Evolutionary conservation across 2,888 invertebrate genomes (phyloP).

Genomic region (Drosophila paracracens): DNA sequence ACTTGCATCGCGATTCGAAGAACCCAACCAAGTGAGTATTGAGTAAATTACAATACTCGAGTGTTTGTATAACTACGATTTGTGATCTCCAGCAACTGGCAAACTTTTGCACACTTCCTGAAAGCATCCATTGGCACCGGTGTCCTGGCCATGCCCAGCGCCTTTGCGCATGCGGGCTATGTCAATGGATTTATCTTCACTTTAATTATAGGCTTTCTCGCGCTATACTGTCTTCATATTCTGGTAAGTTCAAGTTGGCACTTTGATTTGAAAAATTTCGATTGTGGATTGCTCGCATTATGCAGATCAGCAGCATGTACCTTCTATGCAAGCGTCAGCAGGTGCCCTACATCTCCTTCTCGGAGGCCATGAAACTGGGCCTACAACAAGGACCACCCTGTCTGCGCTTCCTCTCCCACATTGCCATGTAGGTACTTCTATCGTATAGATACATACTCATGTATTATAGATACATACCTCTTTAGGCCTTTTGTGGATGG

Average conservation of each 20-base stretch:
- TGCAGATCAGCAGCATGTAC: slow-evolving; percentile 82
- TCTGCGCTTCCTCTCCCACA: slow-evolving; percentile 87
- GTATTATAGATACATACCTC: background rate
- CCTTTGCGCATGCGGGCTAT: slow-evolving; percentile 94
- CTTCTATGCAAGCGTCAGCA: slow-evolving; percentile 87
- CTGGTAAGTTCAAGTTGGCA: slow-evolving; percentile 86
- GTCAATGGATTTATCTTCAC: slow-evolving; percentile 94
- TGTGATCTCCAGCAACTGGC: slow-evolving; percentile 89
- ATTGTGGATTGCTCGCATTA: background rate
- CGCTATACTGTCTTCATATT: slow-evolving; percentile 97
- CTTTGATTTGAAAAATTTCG: background rate
- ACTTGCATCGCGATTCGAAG: slow-evolving; percentile 90
- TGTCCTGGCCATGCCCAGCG: slow-evolving; percentile 96
- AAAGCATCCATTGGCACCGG: slow-evolving; percentile 99
- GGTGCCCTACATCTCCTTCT: slow-evolving; percentile 92
- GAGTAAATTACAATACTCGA: background rate
- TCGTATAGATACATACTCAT: background rate
- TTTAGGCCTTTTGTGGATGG: slow-evolving; percentile 91
- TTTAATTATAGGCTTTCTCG: slow-evolving; percentile 93
- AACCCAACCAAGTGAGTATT: slow-evolving; percentile 90
- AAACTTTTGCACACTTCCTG: slow-evolving; percentile 95
- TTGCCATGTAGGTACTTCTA: slow-evolving; percentile 84
- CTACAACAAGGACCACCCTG: slow-evolving; percentile 90
- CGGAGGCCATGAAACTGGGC: slow-evolving; percentile 92
- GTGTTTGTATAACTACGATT: background rate